Evolutionary conservation across 2,113 vertebrate genomes (phyloP).

Genomic region (Turnix velox): DNA sequence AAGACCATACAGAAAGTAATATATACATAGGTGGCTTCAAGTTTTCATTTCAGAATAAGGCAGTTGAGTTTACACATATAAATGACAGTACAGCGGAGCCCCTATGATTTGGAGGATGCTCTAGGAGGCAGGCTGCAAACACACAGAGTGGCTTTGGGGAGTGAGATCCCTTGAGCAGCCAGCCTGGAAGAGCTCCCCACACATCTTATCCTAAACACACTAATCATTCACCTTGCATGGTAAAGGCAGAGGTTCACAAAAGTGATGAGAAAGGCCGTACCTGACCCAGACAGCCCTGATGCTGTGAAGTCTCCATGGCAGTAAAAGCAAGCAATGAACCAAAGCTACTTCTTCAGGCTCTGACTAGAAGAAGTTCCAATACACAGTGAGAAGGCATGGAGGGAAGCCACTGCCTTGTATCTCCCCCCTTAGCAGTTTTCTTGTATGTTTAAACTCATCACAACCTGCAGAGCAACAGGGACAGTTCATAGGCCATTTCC

Average conservation of each 20-base stretch:
- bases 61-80: not conserved
- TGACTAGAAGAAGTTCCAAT: not conserved
- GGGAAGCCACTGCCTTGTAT: not conserved
- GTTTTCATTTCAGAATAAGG: conserved; percentile 44
- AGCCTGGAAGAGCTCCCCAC: not conserved
- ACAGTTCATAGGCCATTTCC: not conserved
- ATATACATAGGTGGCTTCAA: conserved; percentile 23
- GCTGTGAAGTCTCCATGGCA: not conserved
- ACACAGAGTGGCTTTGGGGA: not conserved
- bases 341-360: not conserved
- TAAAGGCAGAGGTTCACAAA: not conserved
- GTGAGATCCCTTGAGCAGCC: not conserved
- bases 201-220: not conserved
- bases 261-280: not conserved
- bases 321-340: not conserved
- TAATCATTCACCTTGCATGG: not conserved
- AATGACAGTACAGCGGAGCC: not conserved
- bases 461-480: not conserved
- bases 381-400: not conserved
- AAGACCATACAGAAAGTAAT: not conserved
- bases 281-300: not conserved
- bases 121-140: not conserved
- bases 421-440: not conserved
- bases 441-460: not conserved
- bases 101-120: not conserved